Base-by-base conservation (phyloP, 1,140 invertebrate species). In the Calosoma granatense region DNA sequence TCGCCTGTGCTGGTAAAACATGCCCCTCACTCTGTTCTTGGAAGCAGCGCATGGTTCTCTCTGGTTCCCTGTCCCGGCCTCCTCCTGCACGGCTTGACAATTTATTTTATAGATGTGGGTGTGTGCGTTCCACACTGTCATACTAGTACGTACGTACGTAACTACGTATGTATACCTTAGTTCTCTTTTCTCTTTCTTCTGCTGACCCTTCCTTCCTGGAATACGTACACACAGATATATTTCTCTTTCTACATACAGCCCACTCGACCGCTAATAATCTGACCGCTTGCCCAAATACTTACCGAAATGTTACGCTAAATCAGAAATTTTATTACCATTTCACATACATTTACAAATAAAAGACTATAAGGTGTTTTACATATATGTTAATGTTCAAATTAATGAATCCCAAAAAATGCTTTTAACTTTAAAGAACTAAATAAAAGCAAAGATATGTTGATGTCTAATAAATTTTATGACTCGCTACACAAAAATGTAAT, bases 101-200 rank as follows among this genome's bases (percentile, higher is more conserved):
- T 71, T 71, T 71, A 71, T 71, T 71, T 71, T 71, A 71, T 71
- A 71, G 67, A 67, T 65, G 70, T 70, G 68, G 70, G 68, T 71
- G 70, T 71, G 67, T 67, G 65, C 65, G 67, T 67, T 68, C 67
- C 65, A 65, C 59, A 22, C 21, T 54, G 11, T 54, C 21, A 20
- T 52, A 52, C 20, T 12, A 12, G 21, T 21, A 52, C 51, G 51
- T 12, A n/a, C 12, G 12, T 14, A 52, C 19, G 21, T 20, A n/a
- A n/a, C 12, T 20, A n/a, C 12, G 21, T 21, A n/a, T 21, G 17
- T 21, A n/a, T 52, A n/a, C 17, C 21, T n/a, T n/a, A 52, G 11
- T 52, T 17, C 17, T 14, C 17, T 52, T 17, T 20, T 14, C 21
- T 14, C n/a, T 20, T 21, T 20, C 17, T 17, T 14, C 51, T 20